Percentiles rank a stretch among this genome's conserved stretches.
Evolutionary conservation across 2,888 invertebrate species (phyloP).

Genomic region (Drosophila rellima): DNA sequence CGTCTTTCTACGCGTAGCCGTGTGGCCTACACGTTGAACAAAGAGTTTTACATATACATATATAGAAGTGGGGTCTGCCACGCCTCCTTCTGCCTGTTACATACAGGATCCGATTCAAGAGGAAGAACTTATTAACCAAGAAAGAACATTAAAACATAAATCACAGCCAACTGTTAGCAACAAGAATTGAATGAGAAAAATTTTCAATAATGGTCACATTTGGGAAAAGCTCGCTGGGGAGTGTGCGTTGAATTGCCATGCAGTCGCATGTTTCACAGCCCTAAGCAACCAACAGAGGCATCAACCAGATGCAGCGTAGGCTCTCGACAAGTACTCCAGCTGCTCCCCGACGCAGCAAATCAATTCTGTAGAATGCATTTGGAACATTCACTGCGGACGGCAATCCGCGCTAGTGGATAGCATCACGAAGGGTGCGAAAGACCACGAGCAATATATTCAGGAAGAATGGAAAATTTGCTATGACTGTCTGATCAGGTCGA

Average conservation of each 20-base stretch:
- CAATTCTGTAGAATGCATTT: constrained; percentile 35
- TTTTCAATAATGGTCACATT: background rate
- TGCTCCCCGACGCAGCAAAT: constrained; percentile 27
- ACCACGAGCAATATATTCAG: too few relatives aligned
- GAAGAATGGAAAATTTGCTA: too few relatives aligned
- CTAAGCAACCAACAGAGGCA: constrained; percentile 11
- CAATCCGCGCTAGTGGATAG: too few relatives aligned
- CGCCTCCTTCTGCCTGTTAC: too few relatives aligned
- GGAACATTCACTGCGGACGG: too few relatives aligned
- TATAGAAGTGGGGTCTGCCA: too few relatives aligned
- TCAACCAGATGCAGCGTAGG: constrained; percentile 45
- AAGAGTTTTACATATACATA: too few relatives aligned
- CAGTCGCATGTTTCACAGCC: background rate
- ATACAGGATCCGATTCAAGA: background rate
- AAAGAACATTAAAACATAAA: constrained; percentile 14
- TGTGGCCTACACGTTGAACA: too few relatives aligned
- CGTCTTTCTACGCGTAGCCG: too few relatives aligned
- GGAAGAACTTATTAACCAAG: background rate
- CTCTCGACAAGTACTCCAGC: constrained; percentile 29
- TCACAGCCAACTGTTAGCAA: constrained; percentile 11
- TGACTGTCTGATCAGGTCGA: too few relatives aligned
- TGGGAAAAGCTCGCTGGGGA: constrained; percentile 18
- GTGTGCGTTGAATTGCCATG: constrained; percentile 1
- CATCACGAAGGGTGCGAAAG: too few relatives aligned
- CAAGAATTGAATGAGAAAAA: background rate